Conservation (phyloP, 2,113 vertebrate species). For the Tylochromis polylepis region DNA sequence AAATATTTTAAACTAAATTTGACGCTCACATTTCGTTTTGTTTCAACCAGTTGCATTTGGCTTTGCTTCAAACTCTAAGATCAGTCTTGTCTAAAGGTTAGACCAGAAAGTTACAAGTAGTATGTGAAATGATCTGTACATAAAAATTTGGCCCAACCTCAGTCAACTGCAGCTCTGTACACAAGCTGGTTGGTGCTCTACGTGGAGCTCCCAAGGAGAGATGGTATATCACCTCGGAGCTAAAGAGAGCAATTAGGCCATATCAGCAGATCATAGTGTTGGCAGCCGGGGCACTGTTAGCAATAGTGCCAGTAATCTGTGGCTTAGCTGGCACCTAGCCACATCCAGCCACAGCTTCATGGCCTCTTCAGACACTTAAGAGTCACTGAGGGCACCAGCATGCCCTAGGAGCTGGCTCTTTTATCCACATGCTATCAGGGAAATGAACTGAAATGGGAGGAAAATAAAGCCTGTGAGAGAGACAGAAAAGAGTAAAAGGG, state of each 20-base stretch:
- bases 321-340: conserved; percentile 56
- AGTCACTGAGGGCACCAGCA: conserved; percentile 49
- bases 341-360: conserved; percentile 45
- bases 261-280: conserved; percentile 62
- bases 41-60: not conserved
- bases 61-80: not conserved
- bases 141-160: not conserved
- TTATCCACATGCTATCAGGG: conserved; percentile 22
- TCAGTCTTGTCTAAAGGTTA: not conserved
- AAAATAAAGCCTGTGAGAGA: conserved; percentile 22
- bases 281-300: conserved; percentile 49
- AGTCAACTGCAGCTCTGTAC: not conserved
- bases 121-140: not conserved
- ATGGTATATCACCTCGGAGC: conserved; percentile 54
- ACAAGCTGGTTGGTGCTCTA: not conserved
- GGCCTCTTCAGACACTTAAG: conserved; percentile 57
- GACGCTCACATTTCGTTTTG: not conserved
- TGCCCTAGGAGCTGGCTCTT: conserved; percentile 35
- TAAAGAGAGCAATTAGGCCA: conserved; percentile 68
- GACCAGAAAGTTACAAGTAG: not conserved
- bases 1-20: not conserved
- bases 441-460: conserved; percentile 6
- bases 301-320: conserved; percentile 62
- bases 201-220: not conserved
- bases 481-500: conserved; percentile 12